Conservation (phyloP, 2,113 vertebrate genomes). For the Tympanuchus pallidicinctus region DNA sequence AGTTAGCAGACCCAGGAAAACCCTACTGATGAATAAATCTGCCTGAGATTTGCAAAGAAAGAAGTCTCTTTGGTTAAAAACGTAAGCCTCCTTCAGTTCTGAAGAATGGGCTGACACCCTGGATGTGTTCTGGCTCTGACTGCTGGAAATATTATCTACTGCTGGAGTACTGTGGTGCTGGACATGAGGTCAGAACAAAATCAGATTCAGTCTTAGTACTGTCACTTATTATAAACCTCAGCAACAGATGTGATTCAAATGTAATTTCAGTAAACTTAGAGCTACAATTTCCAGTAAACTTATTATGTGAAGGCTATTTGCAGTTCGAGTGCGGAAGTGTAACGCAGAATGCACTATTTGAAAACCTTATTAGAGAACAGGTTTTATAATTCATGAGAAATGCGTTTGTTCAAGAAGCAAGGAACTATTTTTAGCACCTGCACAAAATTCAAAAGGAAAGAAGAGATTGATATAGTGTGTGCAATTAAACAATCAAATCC, state of each 20-base stretch:
- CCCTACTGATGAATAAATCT: not conserved
- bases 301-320: constrained; percentile 24
- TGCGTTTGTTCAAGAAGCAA: not conserved
- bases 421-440: constrained; percentile 48
- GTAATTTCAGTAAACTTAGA: not conserved
- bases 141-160: not conserved
- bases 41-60: not conserved
- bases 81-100: not conserved
- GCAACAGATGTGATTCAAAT: constrained; percentile 3
- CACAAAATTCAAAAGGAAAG: not conserved
- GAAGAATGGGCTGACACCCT: not conserved
- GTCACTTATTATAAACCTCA: constrained; percentile 22
- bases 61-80: not conserved
- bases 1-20: not conserved
- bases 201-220: not conserved
- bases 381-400: constrained; percentile 40
- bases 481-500: constrained; percentile 63
- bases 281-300: not conserved
- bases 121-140: not conserved
- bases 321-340: not conserved
- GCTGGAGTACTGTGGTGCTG: not conserved
- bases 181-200: not conserved
- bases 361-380: constrained; percentile 1
- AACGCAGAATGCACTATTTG: not conserved
- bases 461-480: not conserved